Evolutionary conservation across 2,888 invertebrate genomes (phyloP).

Genomic region (Netelia fuscicornis): DNA sequence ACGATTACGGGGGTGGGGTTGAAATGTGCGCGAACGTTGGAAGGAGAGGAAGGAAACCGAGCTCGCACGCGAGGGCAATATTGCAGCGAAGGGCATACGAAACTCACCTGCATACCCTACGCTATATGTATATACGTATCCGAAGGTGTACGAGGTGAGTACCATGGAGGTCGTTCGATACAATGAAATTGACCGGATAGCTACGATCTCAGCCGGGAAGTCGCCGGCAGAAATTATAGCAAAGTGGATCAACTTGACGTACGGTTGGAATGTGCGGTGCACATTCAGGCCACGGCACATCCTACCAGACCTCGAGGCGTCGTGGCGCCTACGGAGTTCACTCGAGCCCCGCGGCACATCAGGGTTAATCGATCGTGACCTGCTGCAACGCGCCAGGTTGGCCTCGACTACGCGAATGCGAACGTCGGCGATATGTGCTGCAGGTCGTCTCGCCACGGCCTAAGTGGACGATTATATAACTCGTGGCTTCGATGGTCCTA

Average conservation of each 20-base stretch:
- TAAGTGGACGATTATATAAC: slow-evolving; percentile 62
- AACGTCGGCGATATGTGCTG: slow-evolving; percentile 22
- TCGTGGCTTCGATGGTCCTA: slow-evolving; percentile 38
- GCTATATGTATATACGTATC: slow-evolving; percentile 2
- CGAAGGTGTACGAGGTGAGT: slow-evolving; percentile 12
- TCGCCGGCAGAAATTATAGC: slow-evolving; percentile 15
- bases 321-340: slow-evolving; percentile 62
- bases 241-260: slow-evolving; percentile 39
- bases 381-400: slow-evolving; percentile 65
- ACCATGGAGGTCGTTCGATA: slow-evolving; percentile 5
- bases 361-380: slow-evolving; percentile 70
- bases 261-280: background rate
- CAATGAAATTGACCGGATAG: slow-evolving; percentile 42
- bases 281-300: slow-evolving; percentile 59
- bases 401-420: slow-evolving; percentile 46
- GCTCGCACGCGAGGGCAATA: slow-evolving; percentile 63
- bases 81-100: slow-evolving; percentile 60
- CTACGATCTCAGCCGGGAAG: slow-evolving; percentile 12
- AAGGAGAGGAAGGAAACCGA: slow-evolving; percentile 46
- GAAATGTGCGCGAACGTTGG: slow-evolving; percentile 38
- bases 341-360: slow-evolving; percentile 55
- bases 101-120: slow-evolving; percentile 46
- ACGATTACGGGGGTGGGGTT: slow-evolving; percentile 3
- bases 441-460: slow-evolving; percentile 56
- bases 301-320: slow-evolving; percentile 63